A percentile compares a stretch with the other conserved stretches of the same genome.
phyloP scores from a whole-genome alignment of 2,113 vertebrate species.

The Sinocyclocheilus anophthalmus region DNA sequence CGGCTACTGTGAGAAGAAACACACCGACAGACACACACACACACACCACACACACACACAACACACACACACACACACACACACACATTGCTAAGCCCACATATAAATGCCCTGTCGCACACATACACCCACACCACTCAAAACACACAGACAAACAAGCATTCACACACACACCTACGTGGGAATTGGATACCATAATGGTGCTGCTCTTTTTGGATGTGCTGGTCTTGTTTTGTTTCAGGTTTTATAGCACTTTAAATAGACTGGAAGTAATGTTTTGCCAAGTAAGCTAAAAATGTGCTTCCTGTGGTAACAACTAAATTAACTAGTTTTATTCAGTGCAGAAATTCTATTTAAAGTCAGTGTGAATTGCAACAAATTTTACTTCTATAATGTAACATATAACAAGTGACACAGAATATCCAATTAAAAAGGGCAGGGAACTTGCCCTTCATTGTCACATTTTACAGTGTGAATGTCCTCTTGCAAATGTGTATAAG shows the following conservation, averaged over 20 bases:
- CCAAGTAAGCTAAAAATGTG: constrained; percentile 15
- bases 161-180: constrained; percentile 25
- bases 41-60: constrained; percentile 15
- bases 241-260: constrained; percentile 4
- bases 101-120: constrained; percentile 50
- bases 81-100: constrained; percentile 25
- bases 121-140: constrained; percentile 9
- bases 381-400: not conserved
- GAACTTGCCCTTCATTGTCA: not conserved
- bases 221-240: constrained; percentile 16
- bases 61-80: constrained; percentile 32
- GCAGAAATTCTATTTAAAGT: not conserved
- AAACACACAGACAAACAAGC: constrained; percentile 36
- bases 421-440: not conserved
- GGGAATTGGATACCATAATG: constrained; percentile 24
- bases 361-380: not conserved
- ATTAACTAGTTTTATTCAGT: not conserved
- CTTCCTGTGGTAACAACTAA: not conserved
- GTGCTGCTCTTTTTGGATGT: not conserved
- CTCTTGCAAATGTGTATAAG: no score
- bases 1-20: constrained; percentile 32
- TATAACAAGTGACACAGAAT: not conserved
- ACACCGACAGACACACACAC: constrained; percentile 38
- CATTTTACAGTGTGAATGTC: not conserved
- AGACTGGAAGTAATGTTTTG: not conserved